Conservation (phyloP, 2,113 vertebrate genomes). For the Notothenia rossii region DNA sequence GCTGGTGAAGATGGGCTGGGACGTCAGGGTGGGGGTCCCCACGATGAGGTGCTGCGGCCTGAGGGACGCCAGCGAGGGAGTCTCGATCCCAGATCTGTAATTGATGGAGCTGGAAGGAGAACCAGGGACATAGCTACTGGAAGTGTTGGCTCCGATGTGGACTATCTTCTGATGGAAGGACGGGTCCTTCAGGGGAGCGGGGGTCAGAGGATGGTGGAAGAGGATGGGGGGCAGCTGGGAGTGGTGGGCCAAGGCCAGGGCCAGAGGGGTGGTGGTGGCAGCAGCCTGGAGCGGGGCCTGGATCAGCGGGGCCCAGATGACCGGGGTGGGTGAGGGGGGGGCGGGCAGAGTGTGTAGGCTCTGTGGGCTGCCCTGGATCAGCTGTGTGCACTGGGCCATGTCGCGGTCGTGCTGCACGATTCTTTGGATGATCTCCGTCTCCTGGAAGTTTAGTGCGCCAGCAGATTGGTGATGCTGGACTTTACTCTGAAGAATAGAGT, state of each 20-base stretch:
- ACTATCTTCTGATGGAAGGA: constrained; percentile 81
- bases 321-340: constrained; percentile 85
- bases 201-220: constrained; percentile 87
- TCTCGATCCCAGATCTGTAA: constrained; percentile 77
- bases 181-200: constrained; percentile 83
- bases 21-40: constrained; percentile 43
- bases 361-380: constrained; percentile 82
- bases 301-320: constrained; percentile 96
- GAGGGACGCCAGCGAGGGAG: constrained; percentile 69
- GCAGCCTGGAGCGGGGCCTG: constrained; percentile 95
- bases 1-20: constrained; percentile 81
- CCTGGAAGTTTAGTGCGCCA: constrained; percentile 94
- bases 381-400: constrained; percentile 95
- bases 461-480: constrained; percentile 97
- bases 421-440: constrained; percentile 99
- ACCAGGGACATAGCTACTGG: constrained; percentile 53
- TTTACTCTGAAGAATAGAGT: constrained; percentile 95
- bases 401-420: constrained; percentile 98
- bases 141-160: constrained; percentile 67
- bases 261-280: constrained; percentile 93
- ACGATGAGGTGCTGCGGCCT: constrained; percentile 62
- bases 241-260: constrained; percentile 94
- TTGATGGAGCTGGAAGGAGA: constrained; percentile 70
- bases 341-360: constrained; percentile 63
- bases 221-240: constrained; percentile 90